Evolutionary conservation across 2,113 vertebrate species (phyloP), one percentile per base, ranked within the genome.

Genomic region (Dermatemys mawii): DNA sequence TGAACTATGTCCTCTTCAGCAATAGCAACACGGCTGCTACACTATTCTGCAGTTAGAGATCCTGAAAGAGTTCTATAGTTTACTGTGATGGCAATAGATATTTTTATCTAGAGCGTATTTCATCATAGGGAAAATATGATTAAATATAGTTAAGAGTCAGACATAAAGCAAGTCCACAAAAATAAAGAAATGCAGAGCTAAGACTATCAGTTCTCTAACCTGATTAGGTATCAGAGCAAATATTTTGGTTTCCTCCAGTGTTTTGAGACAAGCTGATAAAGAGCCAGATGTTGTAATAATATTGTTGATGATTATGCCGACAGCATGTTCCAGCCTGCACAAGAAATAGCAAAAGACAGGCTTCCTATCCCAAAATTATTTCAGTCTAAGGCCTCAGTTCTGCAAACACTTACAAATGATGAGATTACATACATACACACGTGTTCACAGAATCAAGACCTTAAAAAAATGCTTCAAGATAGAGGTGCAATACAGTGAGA

Each of bases 261-360:
- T 27, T 92, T 8, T 73, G 48, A 41, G 19, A 81, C n/a, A 90
- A 83, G 11, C 11, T 48, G 19, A 41, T 84, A 83, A 87, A 88
- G 53, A 1, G 0, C 1, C 38, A 22, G 17, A 63, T 94, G 6
- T 73, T 49, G 27, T 1, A 35, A 63, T 0, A 5, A 14, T 76
- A 88, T 82, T 88, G 17, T 22, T 89, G 19, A 35, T 86, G 29
- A 89, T 2, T 53, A 44, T 44, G 2, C 9, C 14, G 78, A 87
- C 55, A 51, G 73, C 2, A 9, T 8, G 9, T 87, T 93, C 82
- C 35, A 87, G 82, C 63, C 2, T 9, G 44, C 17, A 87, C 0
- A 0, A 87, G 41, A 49, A 22, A 21, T 85, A 32, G 57, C 63
- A 51, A 92, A 80, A 14, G 0, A 88, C 14, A n/a, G 6, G 54